Conservation (phyloP, 2,888 invertebrate species). For the Acleris sparsana region DNA sequence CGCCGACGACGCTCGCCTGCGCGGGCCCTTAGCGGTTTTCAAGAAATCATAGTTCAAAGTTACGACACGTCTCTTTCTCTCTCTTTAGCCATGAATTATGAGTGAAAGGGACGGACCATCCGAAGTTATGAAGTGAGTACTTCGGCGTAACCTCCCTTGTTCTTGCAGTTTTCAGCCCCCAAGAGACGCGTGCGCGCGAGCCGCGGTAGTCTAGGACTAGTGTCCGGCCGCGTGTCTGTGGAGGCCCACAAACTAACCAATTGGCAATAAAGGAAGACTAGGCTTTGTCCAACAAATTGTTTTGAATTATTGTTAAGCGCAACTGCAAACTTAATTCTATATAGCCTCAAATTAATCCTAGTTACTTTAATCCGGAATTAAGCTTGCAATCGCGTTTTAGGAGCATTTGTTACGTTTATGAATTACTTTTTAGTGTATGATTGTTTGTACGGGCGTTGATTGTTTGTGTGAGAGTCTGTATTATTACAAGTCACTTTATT, state of each 20-base stretch:
- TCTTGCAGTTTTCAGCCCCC: slow-evolving; percentile 42
- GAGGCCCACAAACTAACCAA: too few relatives aligned
- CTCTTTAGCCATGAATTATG: neutral
- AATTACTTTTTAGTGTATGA: slow-evolving; percentile 58
- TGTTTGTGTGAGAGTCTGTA: slow-evolving; percentile 49
- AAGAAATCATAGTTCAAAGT: too few relatives aligned
- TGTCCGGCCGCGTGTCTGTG: too few relatives aligned
- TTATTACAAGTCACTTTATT: slow-evolving; percentile 59
- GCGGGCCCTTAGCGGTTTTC: too few relatives aligned
- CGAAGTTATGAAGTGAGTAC: too few relatives aligned
- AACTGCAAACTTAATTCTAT: slow-evolving; percentile 21
- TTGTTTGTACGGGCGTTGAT: slow-evolving; percentile 52
- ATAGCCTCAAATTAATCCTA: slow-evolving; percentile 13
- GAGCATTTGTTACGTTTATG: slow-evolving; percentile 49
- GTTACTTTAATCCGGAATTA: slow-evolving; percentile 3
- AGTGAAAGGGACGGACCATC: too few relatives aligned
- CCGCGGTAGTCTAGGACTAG: slow-evolving; percentile 1
- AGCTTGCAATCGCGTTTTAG: slow-evolving; percentile 16
- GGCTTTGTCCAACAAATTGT: slow-evolving; percentile 3
- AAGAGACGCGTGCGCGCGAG: neutral
- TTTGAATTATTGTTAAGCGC: slow-evolving; percentile 22
- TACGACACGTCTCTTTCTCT: too few relatives aligned
- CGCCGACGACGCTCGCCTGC: too few relatives aligned
- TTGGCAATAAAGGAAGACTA: too few relatives aligned
- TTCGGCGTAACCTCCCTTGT: slow-evolving; percentile 11